Percentiles rank a stretch among this genome's conserved stretches.
Conservation (phyloP, 2,888 invertebrate genomes). For the Muschampia staudingeri region DNA sequence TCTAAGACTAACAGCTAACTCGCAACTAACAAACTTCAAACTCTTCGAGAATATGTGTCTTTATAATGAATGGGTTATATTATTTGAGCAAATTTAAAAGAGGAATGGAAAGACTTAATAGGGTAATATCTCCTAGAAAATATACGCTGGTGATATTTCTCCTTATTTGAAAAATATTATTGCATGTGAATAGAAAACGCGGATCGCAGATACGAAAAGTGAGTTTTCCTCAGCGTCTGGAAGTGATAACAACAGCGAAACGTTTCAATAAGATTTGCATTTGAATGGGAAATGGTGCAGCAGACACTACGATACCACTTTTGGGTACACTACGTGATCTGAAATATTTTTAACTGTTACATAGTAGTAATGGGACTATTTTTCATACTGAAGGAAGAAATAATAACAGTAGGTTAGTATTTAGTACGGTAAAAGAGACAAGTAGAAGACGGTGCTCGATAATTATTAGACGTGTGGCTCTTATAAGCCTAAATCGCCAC, state of each 20-base stretch:
- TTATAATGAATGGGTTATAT: background rate
- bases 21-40: background rate
- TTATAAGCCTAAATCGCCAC: too few species aligned
- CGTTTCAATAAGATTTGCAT: constrained; percentile 90
- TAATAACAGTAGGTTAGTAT: too few species aligned
- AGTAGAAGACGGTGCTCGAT: too few species aligned
- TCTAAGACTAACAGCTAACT: constrained; percentile 21
- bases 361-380: background rate
- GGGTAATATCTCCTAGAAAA: background rate
- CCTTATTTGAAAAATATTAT: background rate
- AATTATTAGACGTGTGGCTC: too few species aligned
- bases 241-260: constrained; percentile 85
- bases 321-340: constrained; percentile 33
- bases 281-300: constrained; percentile 85
- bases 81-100: background rate
- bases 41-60: constrained; percentile 16
- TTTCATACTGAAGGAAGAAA: too few species aligned
- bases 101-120: background rate
- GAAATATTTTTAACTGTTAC: constrained; percentile 6
- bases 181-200: background rate
- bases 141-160: background rate
- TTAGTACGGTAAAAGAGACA: too few species aligned
- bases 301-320: constrained; percentile 37
- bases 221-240: constrained; percentile 76
- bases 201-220: background rate